A percentile compares a stretch with the other conserved stretches of the same genome.
Conservation (phyloP, 1,140 invertebrate species). For the Melitaea cinxia region DNA sequence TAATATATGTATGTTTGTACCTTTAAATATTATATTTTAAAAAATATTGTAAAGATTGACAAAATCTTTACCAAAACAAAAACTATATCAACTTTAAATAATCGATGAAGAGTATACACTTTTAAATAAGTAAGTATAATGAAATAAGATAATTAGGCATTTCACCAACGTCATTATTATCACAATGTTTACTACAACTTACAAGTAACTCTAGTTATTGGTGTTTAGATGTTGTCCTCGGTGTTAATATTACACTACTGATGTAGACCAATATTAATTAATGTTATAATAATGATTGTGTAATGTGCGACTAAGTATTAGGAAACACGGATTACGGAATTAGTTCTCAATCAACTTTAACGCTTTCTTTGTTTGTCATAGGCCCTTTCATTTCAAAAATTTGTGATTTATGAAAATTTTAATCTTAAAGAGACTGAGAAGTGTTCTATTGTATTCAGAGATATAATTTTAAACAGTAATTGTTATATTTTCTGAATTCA, state of each 20-base stretch:
- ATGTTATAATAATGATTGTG: constrained; percentile 21
- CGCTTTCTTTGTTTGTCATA: not conserved
- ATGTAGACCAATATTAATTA: constrained; percentile 42
- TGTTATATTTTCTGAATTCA: constrained; percentile 43
- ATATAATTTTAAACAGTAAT: constrained; percentile 41
- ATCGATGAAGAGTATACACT: constrained; percentile 18
- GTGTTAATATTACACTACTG: constrained; percentile 43
- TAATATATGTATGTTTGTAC: not conserved
- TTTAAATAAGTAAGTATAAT: constrained; percentile 18
- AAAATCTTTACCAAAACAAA: constrained; percentile 23
- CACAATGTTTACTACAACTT: constrained; percentile 25
- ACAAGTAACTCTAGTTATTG: constrained; percentile 34
- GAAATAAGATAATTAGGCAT: constrained; percentile 29
- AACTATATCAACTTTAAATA: constrained; percentile 23
- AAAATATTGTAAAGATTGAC: not conserved
- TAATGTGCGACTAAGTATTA: constrained; percentile 16
- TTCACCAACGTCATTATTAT: constrained; percentile 26
- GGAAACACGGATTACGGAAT: constrained; percentile 7
- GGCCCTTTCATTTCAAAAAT: constrained; percentile 13
- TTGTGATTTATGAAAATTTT: constrained; percentile 42
- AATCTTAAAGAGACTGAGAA: constrained; percentile 76
- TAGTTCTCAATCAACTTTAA: constrained; percentile 5
- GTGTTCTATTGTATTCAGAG: constrained; percentile 72
- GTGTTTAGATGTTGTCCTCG: constrained; percentile 57
- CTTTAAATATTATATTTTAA: constrained; percentile 2